Conservation (phyloP, 2,888 invertebrate genomes). For the Erebia ligea region DNA sequence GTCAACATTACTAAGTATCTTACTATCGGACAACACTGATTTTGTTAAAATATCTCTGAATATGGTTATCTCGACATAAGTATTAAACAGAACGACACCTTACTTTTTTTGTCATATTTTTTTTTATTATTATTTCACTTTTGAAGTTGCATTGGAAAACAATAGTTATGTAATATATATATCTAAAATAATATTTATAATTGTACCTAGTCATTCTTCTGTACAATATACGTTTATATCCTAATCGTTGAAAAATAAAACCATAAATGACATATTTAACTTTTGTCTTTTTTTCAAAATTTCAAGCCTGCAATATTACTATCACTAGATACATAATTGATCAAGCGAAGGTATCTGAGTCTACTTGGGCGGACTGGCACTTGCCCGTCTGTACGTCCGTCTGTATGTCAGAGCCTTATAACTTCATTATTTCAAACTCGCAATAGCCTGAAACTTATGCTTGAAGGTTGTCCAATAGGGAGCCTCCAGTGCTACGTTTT, state of each 20-base stretch:
- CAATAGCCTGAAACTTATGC: too few species aligned
- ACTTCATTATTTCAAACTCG: too few species aligned
- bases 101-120: background rate
- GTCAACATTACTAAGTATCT: too few species aligned
- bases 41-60: background rate
- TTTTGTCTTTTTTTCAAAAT: constrained; percentile 22
- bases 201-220: constrained; percentile 60
- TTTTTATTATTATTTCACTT: background rate
- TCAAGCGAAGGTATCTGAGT: too few species aligned
- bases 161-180: background rate
- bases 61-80: background rate
- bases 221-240: constrained; percentile 68
- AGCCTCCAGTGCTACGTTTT: too few species aligned
- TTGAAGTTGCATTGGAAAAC: constrained; percentile 14
- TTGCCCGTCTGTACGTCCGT: too few species aligned
- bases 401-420: too few species aligned
- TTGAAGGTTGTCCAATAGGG: too few species aligned
- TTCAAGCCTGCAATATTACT: background rate
- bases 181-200: constrained; percentile 46
- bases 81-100: too few species aligned
- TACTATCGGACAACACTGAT: background rate
- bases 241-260: constrained; percentile 73
- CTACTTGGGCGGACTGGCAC: too few species aligned
- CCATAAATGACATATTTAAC: constrained; percentile 50
- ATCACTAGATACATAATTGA: too few species aligned